phyloP scores from a whole-genome alignment of 2,888 invertebrate species.

The Napeogenes sylphis region DNA sequence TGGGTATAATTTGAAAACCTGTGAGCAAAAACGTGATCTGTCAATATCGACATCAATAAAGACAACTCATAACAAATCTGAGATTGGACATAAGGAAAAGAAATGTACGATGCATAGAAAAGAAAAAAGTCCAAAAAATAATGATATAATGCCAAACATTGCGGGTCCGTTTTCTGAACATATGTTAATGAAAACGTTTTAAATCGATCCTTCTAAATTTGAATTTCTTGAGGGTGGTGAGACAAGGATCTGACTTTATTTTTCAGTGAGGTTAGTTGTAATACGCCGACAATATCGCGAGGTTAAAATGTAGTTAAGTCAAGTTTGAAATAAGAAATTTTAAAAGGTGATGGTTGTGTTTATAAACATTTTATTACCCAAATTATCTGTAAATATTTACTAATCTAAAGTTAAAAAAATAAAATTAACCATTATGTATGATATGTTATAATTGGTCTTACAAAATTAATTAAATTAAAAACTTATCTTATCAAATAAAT shows the following conservation, averaged over 20 bases:
- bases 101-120: conserved; percentile 61
- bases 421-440: no score
- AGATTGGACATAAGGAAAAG: conserved; percentile 62
- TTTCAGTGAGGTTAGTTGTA: conserved; percentile 46
- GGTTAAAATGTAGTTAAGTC: conserved; percentile 43
- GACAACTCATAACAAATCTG: conserved; percentile 68
- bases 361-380: not conserved
- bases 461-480: no score
- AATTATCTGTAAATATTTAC: no score
- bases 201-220: conserved; percentile 27
- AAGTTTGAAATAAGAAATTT: conserved; percentile 36
- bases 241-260: conserved; percentile 25
- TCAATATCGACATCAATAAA: conserved; percentile 66
- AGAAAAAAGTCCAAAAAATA: conserved; percentile 52
- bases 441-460: no score
- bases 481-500: no score
- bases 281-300: conserved; percentile 70
- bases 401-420: no score
- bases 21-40: conserved; percentile 59
- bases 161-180: conserved; percentile 59
- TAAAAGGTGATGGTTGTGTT: conserved; percentile 20
- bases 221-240: conserved; percentile 12
- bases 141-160: conserved; percentile 52
- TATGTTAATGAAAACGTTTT: conserved; percentile 66
- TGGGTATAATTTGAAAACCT: conserved; percentile 47